These are phyloP conservation scores for Xyrauchen texanus DNA, from an alignment of 2,113 vertebrate genomes.

Conservation along the genomic window DNA sequence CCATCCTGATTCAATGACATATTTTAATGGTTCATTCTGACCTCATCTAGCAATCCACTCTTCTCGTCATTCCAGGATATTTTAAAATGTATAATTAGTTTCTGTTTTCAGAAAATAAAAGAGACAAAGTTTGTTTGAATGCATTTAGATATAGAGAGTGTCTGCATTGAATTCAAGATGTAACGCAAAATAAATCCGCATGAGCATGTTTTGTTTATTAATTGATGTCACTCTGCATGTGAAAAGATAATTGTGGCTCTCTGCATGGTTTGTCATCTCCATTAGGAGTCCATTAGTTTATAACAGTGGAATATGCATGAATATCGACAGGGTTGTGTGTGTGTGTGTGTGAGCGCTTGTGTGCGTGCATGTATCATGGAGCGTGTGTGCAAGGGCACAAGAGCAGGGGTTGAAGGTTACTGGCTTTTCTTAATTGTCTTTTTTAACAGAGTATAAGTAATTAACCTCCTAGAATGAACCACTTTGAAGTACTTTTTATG, in stretches of 20 bases:
- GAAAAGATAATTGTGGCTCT: conserved; percentile 21
- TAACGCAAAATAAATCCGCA: not conserved
- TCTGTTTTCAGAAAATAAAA: not conserved
- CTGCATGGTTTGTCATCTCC: conserved; percentile 22
- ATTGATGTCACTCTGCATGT: conserved; percentile 41
- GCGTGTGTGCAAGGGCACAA: not conserved
- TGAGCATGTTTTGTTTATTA: conserved; percentile 40
- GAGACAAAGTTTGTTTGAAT: not conserved
- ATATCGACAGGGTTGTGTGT: not conserved
- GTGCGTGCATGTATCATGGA: not conserved
- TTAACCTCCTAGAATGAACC: conserved; percentile 42
- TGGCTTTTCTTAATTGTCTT: conserved; percentile 36
- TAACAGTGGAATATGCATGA: not conserved
- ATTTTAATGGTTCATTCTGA: conserved; percentile 11
- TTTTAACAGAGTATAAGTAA: conserved; percentile 44
- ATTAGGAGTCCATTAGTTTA: conserved; percentile 31
- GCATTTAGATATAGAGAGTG: not conserved
- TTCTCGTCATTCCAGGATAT: not conserved
- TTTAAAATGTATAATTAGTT: not conserved
- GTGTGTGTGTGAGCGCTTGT: not conserved
- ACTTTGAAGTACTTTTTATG: not conserved
- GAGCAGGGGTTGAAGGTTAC: not conserved
- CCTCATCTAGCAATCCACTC: conserved; percentile 4
- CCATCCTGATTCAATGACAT: conserved; percentile 6
- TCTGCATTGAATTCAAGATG: not conserved